A percentile compares a stretch with the other conserved stretches of the same genome.
phyloP scores from a whole-genome alignment of 2,797 vertebrate species.

The Mormyrus proboscirostris region DNA sequence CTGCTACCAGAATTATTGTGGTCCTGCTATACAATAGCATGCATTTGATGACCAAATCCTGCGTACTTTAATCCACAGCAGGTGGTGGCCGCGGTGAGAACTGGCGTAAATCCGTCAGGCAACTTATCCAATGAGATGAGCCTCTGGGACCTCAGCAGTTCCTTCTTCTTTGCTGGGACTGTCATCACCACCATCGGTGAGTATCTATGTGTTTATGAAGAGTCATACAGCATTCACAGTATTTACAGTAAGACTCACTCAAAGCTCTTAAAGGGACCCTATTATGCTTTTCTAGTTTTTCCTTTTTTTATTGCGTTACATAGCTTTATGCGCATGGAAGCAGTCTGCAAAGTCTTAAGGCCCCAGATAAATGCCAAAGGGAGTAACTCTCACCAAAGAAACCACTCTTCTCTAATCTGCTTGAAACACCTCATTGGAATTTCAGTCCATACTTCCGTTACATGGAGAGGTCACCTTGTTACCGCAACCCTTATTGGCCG shows the following conservation, averaged over 20 bases:
- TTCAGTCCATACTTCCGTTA: background rate
- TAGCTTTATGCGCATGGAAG: background rate
- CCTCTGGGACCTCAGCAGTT: constrained; percentile 94
- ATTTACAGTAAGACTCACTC: background rate
- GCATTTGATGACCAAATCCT: background rate
- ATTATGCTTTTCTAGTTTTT: background rate
- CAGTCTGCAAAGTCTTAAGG: background rate
- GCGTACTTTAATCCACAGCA: constrained; percentile 61
- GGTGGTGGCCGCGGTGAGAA: constrained; percentile 87
- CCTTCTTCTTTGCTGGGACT: constrained; percentile 97
- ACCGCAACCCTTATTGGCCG: background rate
- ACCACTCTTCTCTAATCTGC: background rate
- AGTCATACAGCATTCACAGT: background rate
- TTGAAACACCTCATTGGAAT: background rate
- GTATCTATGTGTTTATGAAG: constrained; percentile 19
- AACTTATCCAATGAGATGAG: constrained; percentile 84
- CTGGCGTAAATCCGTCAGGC: constrained; percentile 86
- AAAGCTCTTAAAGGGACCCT: background rate
- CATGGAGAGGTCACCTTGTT: background rate
- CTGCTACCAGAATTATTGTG: background rate
- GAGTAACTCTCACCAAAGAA: background rate
- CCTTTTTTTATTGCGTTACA: background rate
- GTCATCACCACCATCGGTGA: constrained; percentile 97
- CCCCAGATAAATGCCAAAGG: background rate
- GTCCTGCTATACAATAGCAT: background rate